Evolutionary conservation across 1,140 invertebrate genomes (phyloP).

Genomic region (Spodoptera frugiperda): DNA sequence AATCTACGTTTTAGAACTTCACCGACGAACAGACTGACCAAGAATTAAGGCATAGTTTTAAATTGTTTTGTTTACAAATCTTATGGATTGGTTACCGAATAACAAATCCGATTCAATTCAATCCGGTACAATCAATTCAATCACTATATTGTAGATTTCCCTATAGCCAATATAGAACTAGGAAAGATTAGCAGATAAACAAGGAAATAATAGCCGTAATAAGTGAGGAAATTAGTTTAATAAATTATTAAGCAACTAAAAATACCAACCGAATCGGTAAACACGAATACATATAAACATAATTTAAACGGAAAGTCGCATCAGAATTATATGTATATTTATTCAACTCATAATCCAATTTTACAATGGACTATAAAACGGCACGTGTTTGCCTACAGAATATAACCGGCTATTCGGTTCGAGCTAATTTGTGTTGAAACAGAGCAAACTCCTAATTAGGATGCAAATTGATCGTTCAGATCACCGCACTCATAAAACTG

Average conservation of each 20-base stretch:
- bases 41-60: too few relatives aligned
- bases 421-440: conserved; percentile 78
- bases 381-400: conserved; percentile 58
- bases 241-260: neutral
- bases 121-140: too few relatives aligned
- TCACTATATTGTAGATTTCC: too few relatives aligned
- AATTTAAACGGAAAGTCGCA: conserved; percentile 23
- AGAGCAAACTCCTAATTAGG: conserved; percentile 75
- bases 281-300: conserved; percentile 4
- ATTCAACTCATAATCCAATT: conserved; percentile 42
- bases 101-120: too few relatives aligned
- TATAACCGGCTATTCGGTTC: conserved; percentile 62
- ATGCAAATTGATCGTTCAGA: conserved; percentile 81
- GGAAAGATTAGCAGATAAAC: too few relatives aligned
- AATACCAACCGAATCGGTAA: neutral
- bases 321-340: conserved; percentile 32
- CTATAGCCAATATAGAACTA: too few relatives aligned
- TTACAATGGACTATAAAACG: conserved; percentile 46
- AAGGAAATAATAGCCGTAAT: too few relatives aligned
- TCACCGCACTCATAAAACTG: conserved; percentile 71
- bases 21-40: too few relatives aligned
- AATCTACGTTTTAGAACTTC: too few relatives aligned
- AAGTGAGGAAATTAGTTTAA: too few relatives aligned
- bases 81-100: too few relatives aligned
- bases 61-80: too few relatives aligned